Evolutionary conservation across 53 echinoderm and acorn worm genomes (phyloP).

Genomic region (Hippasteria phrygiana): DNA sequence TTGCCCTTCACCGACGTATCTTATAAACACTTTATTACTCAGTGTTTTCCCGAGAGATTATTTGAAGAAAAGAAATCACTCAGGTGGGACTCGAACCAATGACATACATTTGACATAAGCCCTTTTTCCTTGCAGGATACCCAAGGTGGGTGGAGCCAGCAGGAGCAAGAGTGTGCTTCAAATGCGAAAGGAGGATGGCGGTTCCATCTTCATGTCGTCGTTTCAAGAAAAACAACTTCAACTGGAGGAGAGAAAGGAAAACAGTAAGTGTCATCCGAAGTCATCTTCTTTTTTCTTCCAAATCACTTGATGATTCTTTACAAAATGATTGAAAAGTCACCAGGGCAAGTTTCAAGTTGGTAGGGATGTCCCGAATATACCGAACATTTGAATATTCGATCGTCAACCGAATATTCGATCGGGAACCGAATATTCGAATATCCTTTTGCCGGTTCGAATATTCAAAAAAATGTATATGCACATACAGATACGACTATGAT

Average conservation of each 20-base stretch:
- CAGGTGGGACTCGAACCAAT: too few relatives aligned
- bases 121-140: slow-evolving; percentile 6
- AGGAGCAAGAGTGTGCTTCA: slow-evolving; percentile 63
- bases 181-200: slow-evolving; percentile 79
- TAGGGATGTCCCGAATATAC: too few relatives aligned
- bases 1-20: too few relatives aligned
- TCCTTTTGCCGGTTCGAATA: too few relatives aligned
- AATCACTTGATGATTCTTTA: not conserved
- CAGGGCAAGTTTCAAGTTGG: not conserved
- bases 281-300: not conserved
- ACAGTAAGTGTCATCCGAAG: slow-evolving; percentile 67
- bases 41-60: too few relatives aligned
- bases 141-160: not conserved
- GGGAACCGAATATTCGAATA: too few relatives aligned
- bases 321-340: not conserved
- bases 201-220: slow-evolving; percentile 76
- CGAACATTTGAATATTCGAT: too few relatives aligned
- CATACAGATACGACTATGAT: too few relatives aligned
- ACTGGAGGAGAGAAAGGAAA: slow-evolving; percentile 73
- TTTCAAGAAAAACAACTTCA: slow-evolving; percentile 78
- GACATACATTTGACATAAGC: not conserved
- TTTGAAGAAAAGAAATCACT: too few relatives aligned
- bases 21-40: too few relatives aligned
- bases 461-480: too few relatives aligned
- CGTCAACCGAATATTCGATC: too few relatives aligned